phyloP scores from a whole-genome alignment of 2,113 vertebrate species.

The Aphyosemion australe region DNA sequence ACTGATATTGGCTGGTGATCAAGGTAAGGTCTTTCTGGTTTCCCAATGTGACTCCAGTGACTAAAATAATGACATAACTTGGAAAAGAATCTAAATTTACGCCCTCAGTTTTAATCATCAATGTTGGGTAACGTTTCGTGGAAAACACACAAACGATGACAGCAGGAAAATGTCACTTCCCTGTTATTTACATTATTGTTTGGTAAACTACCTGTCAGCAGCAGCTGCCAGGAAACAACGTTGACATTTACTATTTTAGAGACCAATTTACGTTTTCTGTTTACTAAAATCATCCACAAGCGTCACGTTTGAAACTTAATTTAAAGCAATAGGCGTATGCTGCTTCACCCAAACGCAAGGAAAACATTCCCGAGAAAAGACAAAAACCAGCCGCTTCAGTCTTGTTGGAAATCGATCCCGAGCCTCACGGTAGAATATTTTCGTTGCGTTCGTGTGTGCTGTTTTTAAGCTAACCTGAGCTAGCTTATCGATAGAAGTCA shows the following conservation, averaged over 20 bases:
- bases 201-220: background rate
- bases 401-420: background rate
- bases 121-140: no score
- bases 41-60: background rate
- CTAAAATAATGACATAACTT: background rate
- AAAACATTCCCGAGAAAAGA: background rate
- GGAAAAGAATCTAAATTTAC: no score
- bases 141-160: no score
- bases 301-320: background rate
- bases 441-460: background rate
- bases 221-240: background rate
- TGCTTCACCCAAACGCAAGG: background rate
- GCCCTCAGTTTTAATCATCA: no score
- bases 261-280: background rate
- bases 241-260: background rate
- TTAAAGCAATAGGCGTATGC: background rate
- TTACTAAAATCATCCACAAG: background rate
- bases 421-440: background rate
- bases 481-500: conserved; percentile 17
- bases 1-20: background rate
- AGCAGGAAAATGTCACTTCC: no score
- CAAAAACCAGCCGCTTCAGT: no score
- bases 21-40: background rate
- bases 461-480: conserved; percentile 40
- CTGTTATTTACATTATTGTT: no score